Conservation (phyloP, 2,888 invertebrate genomes). For the Pollenia amentaria region DNA sequence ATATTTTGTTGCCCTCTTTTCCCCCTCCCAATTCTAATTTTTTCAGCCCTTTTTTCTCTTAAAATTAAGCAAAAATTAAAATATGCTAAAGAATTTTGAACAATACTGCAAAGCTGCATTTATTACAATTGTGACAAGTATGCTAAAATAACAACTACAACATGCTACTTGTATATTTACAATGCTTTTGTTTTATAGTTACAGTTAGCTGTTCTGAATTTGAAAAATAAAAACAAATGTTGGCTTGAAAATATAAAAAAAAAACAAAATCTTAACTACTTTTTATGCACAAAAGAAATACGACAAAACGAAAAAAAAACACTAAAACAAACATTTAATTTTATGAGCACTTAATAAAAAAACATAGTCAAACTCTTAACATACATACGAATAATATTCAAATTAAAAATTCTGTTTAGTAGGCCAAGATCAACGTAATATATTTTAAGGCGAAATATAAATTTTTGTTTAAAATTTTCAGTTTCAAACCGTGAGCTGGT, state of each 20-base stretch:
- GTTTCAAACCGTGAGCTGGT: too few relatives aligned
- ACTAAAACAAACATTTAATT: constrained; percentile 31
- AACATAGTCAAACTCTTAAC: constrained; percentile 29
- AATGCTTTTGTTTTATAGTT: background rate
- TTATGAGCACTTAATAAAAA: constrained; percentile 52
- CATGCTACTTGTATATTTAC: background rate
- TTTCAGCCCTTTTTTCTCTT: background rate
- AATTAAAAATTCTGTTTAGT: constrained; percentile 38
- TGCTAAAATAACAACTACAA: constrained; percentile 43
- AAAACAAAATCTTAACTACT: constrained; percentile 13
- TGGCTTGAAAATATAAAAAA: constrained; percentile 5
- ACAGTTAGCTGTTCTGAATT: constrained; percentile 7
- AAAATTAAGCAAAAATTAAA: constrained; percentile 36
- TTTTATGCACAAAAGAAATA: constrained; percentile 34
- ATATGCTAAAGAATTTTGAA: constrained; percentile 15
- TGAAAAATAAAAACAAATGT: constrained; percentile 13
- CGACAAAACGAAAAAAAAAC: background rate
- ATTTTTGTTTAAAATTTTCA: background rate
- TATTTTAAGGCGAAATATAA: constrained; percentile 31
- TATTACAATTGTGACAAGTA: constrained; percentile 46
- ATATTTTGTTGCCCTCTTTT: too few relatives aligned
- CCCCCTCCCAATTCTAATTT: background rate
- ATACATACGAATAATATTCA: constrained; percentile 25
- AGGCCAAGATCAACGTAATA: constrained; percentile 36
- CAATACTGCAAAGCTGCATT: constrained; percentile 18